Conservation (phyloP, 1,140 invertebrate species). For the Episyrphus balteatus region DNA sequence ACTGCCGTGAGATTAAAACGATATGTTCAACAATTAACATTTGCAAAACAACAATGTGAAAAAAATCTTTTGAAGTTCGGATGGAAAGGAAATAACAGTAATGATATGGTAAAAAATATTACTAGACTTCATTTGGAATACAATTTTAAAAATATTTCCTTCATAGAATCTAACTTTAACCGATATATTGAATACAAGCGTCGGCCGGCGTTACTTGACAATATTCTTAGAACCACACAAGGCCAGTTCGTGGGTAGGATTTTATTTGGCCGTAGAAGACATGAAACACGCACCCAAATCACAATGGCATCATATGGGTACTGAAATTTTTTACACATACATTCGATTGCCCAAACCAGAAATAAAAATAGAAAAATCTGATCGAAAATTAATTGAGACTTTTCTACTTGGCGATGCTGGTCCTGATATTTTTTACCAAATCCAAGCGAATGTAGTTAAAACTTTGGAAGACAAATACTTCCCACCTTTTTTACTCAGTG, state of each 20-base stretch:
- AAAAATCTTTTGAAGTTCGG: conserved; percentile 63
- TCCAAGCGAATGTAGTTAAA: conserved; percentile 67
- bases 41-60: conserved; percentile 75
- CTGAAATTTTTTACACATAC: conserved; percentile 82
- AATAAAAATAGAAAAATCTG: conserved; percentile 47
- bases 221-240: conserved; percentile 71
- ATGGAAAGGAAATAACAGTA: conserved; percentile 64
- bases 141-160: not conserved
- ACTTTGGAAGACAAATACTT: conserved; percentile 80
- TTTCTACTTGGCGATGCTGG: conserved; percentile 72
- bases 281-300: conserved; percentile 58
- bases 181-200: conserved; percentile 56
- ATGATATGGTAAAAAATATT: conserved; percentile 20
- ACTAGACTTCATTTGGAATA: not conserved
- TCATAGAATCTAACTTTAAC: conserved; percentile 47
- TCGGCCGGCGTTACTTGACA: conserved; percentile 60
- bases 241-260: conserved; percentile 68
- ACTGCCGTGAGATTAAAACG: conserved; percentile 59
- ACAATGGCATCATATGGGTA: conserved; percentile 75
- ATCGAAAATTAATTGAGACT: conserved; percentile 70
- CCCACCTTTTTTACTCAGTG: conserved; percentile 74
- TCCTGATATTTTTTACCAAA: conserved; percentile 78
- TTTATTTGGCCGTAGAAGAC: conserved; percentile 82
- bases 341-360: conserved; percentile 65
- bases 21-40: conserved; percentile 71